phyloP scores from a whole-genome alignment of 2,888 invertebrate genomes.

The Odontomyia ornata region DNA sequence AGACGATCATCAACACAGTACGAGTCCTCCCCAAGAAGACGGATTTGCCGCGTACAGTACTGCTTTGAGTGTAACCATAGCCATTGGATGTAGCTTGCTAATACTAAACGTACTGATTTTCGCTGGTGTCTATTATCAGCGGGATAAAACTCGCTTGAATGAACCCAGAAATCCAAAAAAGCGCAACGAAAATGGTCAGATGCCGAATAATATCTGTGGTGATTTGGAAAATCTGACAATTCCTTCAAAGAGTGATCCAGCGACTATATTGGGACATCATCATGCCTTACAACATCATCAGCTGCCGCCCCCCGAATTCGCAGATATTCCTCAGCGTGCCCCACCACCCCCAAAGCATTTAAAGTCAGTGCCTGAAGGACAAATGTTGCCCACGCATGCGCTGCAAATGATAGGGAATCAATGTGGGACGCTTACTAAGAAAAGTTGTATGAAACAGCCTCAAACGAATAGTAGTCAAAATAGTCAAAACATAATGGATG shows the following conservation, averaged over 20 bases:
- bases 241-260: conserved; percentile 73
- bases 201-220: conserved; percentile 90
- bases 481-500: conserved; percentile 75
- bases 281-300: conserved; percentile 82
- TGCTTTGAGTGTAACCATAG: conserved; percentile 90
- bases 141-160: conserved; percentile 82
- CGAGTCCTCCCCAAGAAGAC: conserved; percentile 76
- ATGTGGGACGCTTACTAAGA: conserved; percentile 80
- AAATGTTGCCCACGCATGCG: conserved; percentile 77
- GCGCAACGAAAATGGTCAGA: conserved; percentile 84
- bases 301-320: conserved; percentile 85
- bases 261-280: conserved; percentile 78
- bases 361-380: conserved; percentile 73
- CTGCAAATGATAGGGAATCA: conserved; percentile 77
- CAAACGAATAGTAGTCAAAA: conserved; percentile 55
- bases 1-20: conserved; percentile 58
- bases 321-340: conserved; percentile 80
- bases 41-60: conserved; percentile 91
- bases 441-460: conserved; percentile 68
- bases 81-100: conserved; percentile 90
- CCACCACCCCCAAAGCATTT: conserved; percentile 78
- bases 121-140: conserved; percentile 93
- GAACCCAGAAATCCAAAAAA: conserved; percentile 69
- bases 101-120: conserved; percentile 93
- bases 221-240: conserved; percentile 73